These are phyloP conservation scores for Pyrrhia umbra DNA, from an alignment of 2,888 invertebrate species.

Conservation along the genomic window DNA sequence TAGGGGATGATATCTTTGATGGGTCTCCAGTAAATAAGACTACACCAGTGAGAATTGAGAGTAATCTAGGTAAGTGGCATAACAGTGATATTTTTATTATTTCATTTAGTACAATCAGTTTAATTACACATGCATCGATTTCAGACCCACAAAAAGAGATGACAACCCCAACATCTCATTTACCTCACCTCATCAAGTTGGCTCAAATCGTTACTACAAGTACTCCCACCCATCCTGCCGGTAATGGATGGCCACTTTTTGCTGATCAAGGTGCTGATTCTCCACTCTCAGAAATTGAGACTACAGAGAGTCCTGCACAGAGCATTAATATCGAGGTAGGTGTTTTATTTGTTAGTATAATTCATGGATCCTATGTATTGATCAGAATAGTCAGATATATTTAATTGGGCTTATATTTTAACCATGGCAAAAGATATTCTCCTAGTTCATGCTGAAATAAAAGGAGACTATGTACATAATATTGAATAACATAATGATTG, in stretches of 20 bases:
- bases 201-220: slow-evolving; percentile 82
- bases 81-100: too few species aligned
- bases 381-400: too few species aligned
- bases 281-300: slow-evolving; percentile 86
- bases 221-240: slow-evolving; percentile 81
- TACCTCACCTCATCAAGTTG: slow-evolving; percentile 76
- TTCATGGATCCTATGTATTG: too few species aligned
- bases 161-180: slow-evolving; percentile 83
- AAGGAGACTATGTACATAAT: too few species aligned
- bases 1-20: slow-evolving; percentile 66
- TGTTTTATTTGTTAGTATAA: not conserved
- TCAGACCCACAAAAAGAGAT: slow-evolving; percentile 73
- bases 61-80: slow-evolving; percentile 67
- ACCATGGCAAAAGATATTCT: too few species aligned
- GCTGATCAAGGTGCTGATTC: slow-evolving; percentile 82
- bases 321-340: slow-evolving; percentile 77
- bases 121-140: slow-evolving; percentile 48
- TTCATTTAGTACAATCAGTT: not conserved
- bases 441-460: too few species aligned
- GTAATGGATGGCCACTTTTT: slow-evolving; percentile 81
- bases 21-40: slow-evolving; percentile 68
- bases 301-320: slow-evolving; percentile 79
- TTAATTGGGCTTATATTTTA: too few species aligned
- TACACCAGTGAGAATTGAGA: slow-evolving; percentile 74
- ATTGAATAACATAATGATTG: too few species aligned